Conservation (phyloP, 1,140 invertebrate genomes). For the Penaeus japonicus region DNA sequence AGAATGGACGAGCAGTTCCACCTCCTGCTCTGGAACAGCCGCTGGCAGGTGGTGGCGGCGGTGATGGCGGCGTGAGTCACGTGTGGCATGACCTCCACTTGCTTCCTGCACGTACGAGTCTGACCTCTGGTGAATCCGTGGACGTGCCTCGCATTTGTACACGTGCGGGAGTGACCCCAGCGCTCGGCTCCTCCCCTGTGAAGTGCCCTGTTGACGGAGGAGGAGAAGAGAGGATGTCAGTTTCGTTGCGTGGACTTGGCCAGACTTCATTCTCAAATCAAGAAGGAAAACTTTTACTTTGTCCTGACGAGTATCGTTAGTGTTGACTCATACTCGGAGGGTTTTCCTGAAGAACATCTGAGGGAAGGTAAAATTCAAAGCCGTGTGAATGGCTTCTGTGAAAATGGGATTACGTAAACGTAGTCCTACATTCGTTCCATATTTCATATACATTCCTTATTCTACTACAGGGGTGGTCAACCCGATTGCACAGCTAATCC, state of each 20-base stretch:
- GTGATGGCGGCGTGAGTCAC: conserved; percentile 76
- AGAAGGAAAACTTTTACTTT: too few relatives aligned
- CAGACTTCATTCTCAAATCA: background rate
- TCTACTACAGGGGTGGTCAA: too few relatives aligned
- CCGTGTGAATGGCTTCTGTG: too few relatives aligned
- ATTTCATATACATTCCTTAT: too few relatives aligned
- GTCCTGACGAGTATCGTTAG: too few relatives aligned
- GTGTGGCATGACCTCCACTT: conserved; percentile 78
- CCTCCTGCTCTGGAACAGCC: conserved; percentile 74
- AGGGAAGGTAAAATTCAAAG: too few relatives aligned
- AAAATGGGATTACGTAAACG: too few relatives aligned
- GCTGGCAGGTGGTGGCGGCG: conserved; percentile 76
- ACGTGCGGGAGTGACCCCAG: conserved; percentile 60
- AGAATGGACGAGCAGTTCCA: conserved; percentile 87
- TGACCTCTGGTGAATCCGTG: conserved; percentile 72
- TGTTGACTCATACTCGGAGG: too few relatives aligned
- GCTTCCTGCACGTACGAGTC: conserved; percentile 72
- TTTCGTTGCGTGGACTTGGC: background rate
- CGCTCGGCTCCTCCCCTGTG: conserved; percentile 37
- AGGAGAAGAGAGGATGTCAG: background rate
- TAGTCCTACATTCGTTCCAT: too few relatives aligned
- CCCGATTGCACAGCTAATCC: too few relatives aligned
- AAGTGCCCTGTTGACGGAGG: conserved; percentile 16
- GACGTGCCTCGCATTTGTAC: conserved; percentile 65
- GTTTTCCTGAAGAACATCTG: too few relatives aligned